Evolutionary conservation across 2,113 vertebrate genomes (phyloP).

Genomic region (Saccopteryx bilineata): DNA sequence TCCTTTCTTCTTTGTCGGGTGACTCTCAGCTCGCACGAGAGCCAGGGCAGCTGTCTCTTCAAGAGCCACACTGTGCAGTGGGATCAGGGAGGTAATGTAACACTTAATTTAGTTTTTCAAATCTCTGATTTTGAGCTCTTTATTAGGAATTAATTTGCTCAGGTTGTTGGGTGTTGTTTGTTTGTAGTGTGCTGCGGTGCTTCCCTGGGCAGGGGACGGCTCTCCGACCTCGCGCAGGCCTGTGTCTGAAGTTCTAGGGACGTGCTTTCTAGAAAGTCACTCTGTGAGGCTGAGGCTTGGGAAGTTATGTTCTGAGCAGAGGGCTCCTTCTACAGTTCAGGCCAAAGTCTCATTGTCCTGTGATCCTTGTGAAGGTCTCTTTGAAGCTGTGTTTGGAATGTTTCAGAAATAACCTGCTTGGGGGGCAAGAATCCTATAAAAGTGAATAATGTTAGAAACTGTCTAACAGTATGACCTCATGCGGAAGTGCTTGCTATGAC

Average conservation of each 20-base stretch:
- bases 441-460: not conserved
- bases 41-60: not conserved
- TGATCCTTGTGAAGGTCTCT: not conserved
- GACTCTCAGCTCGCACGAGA: not conserved
- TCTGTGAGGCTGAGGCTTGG: not conserved
- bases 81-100: slow-evolving; percentile 63
- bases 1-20: slow-evolving; percentile 76
- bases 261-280: slow-evolving; percentile 3
- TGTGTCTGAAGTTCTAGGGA: not conserved
- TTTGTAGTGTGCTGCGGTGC: not conserved
- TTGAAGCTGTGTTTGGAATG: slow-evolving; percentile 8
- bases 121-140: slow-evolving; percentile 48
- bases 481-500: not conserved
- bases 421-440: not conserved
- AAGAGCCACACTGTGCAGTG: not conserved
- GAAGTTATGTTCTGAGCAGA: not conserved
- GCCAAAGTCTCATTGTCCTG: not conserved
- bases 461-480: not conserved
- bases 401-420: not conserved
- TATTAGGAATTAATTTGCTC: slow-evolving; percentile 65
- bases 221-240: not conserved
- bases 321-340: not conserved
- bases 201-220: not conserved
- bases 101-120: slow-evolving; percentile 55
- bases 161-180: slow-evolving; percentile 43